These are phyloP conservation scores for Catharus ustulatus DNA, from an alignment of 2,797 vertebrate species.

Conservation along the genomic window DNA sequence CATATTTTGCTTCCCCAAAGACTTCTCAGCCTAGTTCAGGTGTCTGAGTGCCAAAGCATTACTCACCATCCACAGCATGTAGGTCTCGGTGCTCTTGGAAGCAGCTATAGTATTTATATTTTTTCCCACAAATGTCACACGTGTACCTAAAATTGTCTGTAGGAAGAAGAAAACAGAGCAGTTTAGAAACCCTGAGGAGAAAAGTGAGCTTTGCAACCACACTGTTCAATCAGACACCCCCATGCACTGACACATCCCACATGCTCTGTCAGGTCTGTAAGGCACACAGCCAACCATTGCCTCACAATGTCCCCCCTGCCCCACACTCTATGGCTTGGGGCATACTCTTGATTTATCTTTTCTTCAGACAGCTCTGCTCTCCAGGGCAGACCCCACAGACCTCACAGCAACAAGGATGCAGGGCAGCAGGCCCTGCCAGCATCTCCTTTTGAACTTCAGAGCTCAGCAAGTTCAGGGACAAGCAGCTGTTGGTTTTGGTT, in stretches of 20 bases:
- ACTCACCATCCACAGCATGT: conserved; percentile 96
- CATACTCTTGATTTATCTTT: not conserved
- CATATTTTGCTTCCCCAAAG: not conserved
- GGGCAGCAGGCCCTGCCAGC: not conserved
- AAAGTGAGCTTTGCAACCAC: not conserved
- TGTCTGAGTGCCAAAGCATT: not conserved
- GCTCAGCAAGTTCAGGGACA: not conserved
- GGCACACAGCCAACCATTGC: not conserved
- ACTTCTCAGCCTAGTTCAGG: not conserved
- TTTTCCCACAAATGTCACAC: conserved; percentile 98
- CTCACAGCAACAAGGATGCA: not conserved
- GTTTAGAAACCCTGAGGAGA: not conserved
- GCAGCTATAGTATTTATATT: conserved; percentile 99
- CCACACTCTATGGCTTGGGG: accelerated
- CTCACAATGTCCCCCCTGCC: accelerated
- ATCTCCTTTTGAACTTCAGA: not conserved
- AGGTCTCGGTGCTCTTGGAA: conserved; percentile 98
- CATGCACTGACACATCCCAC: not conserved
- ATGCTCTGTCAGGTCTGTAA: not conserved
- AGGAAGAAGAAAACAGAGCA: conserved; percentile 60
- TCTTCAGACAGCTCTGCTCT: not conserved
- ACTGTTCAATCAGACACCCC: not conserved
- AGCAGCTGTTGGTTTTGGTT: not conserved
- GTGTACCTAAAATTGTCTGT: conserved; percentile 97
- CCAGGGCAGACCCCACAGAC: not conserved